phyloP scores from a whole-genome alignment of 2,888 invertebrate genomes.

The Drosophila leonis region DNA sequence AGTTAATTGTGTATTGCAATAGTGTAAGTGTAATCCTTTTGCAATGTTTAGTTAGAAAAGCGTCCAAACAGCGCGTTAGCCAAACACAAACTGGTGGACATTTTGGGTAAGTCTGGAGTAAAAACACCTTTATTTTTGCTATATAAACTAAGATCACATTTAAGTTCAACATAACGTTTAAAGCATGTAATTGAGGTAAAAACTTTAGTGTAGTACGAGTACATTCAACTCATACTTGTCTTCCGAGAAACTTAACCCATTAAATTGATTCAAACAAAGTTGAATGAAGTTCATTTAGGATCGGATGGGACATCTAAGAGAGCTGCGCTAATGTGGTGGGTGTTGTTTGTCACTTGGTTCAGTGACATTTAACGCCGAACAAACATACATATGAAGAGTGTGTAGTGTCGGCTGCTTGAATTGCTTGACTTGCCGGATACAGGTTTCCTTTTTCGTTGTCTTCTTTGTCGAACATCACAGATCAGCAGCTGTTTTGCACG shows the following conservation, averaged over 20 bases:
- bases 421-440: constrained; percentile 33
- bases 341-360: constrained; percentile 41
- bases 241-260: constrained; percentile 50
- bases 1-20: too few species aligned
- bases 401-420: constrained; percentile 7
- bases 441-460: constrained; percentile 29
- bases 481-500: constrained; percentile 45
- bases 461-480: constrained; percentile 16
- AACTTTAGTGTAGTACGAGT: constrained; percentile 20
- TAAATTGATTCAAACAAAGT: constrained; percentile 39
- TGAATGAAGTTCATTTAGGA: constrained; percentile 44
- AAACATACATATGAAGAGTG: neutral
- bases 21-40: neutral
- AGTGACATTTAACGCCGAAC: constrained; percentile 48
- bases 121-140: constrained; percentile 17
- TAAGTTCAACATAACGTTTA: constrained; percentile 31
- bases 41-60: neutral
- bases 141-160: constrained; percentile 45
- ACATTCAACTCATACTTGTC: constrained; percentile 29
- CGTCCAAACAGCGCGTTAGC: constrained; percentile 16
- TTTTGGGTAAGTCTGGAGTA: constrained; percentile 30
- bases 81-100: constrained; percentile 29
- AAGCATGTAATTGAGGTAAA: constrained; percentile 23
- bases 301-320: neutral
- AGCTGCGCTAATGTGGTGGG: constrained; percentile 48